Base-by-base conservation (phyloP, 2,888 invertebrate species). In the Hypomecis atomaria region DNA sequence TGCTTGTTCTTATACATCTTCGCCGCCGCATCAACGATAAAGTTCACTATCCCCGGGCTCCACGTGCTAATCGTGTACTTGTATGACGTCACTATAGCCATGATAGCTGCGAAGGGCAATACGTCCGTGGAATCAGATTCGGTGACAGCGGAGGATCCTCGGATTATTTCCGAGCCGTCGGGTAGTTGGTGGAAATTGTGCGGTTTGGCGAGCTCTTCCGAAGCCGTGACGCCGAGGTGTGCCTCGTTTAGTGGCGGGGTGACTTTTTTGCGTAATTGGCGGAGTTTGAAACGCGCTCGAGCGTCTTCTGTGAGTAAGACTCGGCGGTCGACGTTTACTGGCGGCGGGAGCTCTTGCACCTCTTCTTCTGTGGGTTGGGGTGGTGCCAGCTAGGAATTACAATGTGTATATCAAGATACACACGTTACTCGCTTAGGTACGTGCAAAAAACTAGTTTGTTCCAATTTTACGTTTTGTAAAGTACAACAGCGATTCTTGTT, bases 11-110 rank as follows among this genome's bases (percentile, higher is more conserved):
- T 66, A 78, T 91, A 78, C 81, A 90, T 77, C 67, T 91, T 84
- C 62, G 82, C 83, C 0, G 89, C 88, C 0, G 93, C 91, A 8
- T 93, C 89, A 10, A 95, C 77, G 0, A 94, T 88, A 73, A 94
- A 95, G 73, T 94, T 94, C 0, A 96, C 92, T 0, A 95, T 89
- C 0, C 94, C 92, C 0, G 79, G 63, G 0, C 94, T 94, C 96
- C 96, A 96, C 0, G 95, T 93, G 38, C 92, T 85, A 0, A 94
- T 87, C 0, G 88, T 70, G 70, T 94, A 94, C 73, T 95, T 95
- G 67, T 94, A 93, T 0, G 95, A 94, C 6, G 95, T 93, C 0
- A 94, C 94, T 0, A 93, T 86, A 0, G 94, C 94, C 93, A 94
- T 94, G n/a, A 94, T 92, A 11, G 94, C 90, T 0, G 92, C 86